phyloP scores from a whole-genome alignment of 1,140 invertebrate genomes.

The Cyphomyrmex costatus region DNA sequence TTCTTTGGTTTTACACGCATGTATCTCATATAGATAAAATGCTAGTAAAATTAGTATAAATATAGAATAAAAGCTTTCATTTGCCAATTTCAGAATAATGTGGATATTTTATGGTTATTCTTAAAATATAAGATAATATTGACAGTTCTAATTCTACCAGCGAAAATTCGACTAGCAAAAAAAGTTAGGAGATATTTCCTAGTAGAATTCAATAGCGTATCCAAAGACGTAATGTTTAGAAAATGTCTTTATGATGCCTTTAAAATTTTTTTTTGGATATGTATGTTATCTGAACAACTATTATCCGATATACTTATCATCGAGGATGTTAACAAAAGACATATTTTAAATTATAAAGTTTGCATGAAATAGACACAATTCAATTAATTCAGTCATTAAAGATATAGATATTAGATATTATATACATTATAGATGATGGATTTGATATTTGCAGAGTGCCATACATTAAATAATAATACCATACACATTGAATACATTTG shows the following conservation, averaged over 20 bases:
- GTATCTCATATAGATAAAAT: not conserved
- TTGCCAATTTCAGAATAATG: too few relatives aligned
- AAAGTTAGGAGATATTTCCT: conserved; percentile 1
- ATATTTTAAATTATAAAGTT: not conserved
- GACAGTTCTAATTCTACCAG: not conserved
- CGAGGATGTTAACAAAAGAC: not conserved
- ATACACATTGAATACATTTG: not conserved
- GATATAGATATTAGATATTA: too few relatives aligned
- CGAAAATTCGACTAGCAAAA: too few relatives aligned
- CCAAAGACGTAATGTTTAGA: too few relatives aligned
- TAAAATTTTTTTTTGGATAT: too few relatives aligned
- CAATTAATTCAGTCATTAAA: not conserved
- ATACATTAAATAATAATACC: not conserved
- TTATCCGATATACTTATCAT: not conserved
- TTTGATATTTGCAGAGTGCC: not conserved
- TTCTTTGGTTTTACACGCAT: not conserved
- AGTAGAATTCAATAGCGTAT: not conserved
- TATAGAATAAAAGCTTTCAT: too few relatives aligned
- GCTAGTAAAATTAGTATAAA: not conserved
- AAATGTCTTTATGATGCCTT: too few relatives aligned
- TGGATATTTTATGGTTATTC: not conserved
- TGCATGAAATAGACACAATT: not conserved
- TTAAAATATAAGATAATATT: not conserved
- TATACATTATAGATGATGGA: too few relatives aligned
- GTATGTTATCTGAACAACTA: not conserved